Evolutionary conservation across 2,888 invertebrate genomes (phyloP), one percentile per base, ranked within the genome.

Genomic region (Stenotaenia linearis): DNA sequence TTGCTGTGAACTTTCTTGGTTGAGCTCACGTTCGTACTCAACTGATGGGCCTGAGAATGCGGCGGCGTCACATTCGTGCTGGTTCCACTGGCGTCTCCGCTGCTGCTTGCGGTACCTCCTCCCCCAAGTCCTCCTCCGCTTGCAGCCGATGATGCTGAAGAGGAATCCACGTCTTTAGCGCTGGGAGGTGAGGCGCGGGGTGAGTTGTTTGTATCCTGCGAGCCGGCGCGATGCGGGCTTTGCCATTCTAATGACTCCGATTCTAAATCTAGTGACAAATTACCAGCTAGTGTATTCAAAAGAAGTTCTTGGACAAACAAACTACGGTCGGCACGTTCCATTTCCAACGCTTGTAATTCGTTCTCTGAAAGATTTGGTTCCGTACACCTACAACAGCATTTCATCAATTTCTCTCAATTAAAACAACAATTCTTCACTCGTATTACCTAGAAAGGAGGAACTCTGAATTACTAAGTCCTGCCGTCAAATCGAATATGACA

Each of bases 301-400:
- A 92, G 86, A 83, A 92, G 86, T 86, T 92, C 91, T 86, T 92
- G 91, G 81, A 92, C 90, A 87, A 91, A 92, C 84, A 91, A 88
- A 85, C 89, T 90, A 81, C 90, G 89, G 86, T 91, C 91, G 81
- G 90, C 90, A 81, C 90, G 88, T 83, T 89, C 88, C 83, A 89
- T 87, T 83, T 90, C 90, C 80, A 88, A 85, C 79, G 87, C 87
- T 82, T 89, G 88, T 80, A 83, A 82, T 74, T 89, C 89, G 81
- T 89, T 87, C 84, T 90, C 89, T 85, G 89, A 87, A 85, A 91
- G 87, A 86, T 89, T 88, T 85, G 88, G 87, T 84, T 89, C 88
- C 86, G 89, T 88, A 83, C 88, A 89, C 85, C 89, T 89, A 9
- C n/a, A 56, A 21, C 15, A n/a, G 0, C 0, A 56, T 0, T 5